A percentile compares a stretch with the other conserved stretches of the same genome.
Conservation (phyloP, 2,888 invertebrate species). For the Nasonovia ribisnigri region DNA sequence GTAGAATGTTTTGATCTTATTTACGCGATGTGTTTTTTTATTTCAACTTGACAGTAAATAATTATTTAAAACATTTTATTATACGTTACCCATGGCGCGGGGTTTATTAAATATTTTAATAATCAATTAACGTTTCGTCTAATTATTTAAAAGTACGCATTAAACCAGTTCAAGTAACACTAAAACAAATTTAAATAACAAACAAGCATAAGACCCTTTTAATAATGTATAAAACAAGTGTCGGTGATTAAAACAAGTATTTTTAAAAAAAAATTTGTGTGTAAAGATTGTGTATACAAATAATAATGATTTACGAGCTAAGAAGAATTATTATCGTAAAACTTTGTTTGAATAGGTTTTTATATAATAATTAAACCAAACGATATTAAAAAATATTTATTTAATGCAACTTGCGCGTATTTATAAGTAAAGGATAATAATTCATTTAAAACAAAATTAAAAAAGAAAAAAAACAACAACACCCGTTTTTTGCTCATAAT, state of each 20-base stretch:
- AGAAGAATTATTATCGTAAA: slow-evolving; percentile 45
- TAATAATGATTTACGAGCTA: slow-evolving; percentile 21
- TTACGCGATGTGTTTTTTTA: background rate
- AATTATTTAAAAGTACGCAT: slow-evolving; percentile 1
- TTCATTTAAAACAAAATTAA: slow-evolving; percentile 33
- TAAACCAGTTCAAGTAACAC: background rate
- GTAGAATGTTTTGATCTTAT: background rate
- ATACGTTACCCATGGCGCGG: background rate
- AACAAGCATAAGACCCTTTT: background rate
- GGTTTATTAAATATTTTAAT: background rate
- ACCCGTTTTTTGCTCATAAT: background rate
- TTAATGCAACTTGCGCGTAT: background rate
- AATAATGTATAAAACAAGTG: background rate
- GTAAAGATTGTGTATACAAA: slow-evolving; percentile 3
- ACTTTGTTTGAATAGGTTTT: slow-evolving; percentile 3
- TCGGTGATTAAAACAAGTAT: background rate
- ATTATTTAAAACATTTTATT: background rate
- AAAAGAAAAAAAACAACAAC: slow-evolving; percentile 10
- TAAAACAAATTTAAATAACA: background rate
- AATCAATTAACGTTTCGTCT: background rate
- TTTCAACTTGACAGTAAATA: background rate
- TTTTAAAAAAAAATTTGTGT: background rate
- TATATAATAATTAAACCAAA: slow-evolving; percentile 3
- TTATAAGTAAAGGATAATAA: slow-evolving; percentile 16
- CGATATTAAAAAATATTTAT: slow-evolving; percentile 25